phyloP scores from a whole-genome alignment of 2,888 invertebrate genomes.

The Entomobrya multifasciata region DNA sequence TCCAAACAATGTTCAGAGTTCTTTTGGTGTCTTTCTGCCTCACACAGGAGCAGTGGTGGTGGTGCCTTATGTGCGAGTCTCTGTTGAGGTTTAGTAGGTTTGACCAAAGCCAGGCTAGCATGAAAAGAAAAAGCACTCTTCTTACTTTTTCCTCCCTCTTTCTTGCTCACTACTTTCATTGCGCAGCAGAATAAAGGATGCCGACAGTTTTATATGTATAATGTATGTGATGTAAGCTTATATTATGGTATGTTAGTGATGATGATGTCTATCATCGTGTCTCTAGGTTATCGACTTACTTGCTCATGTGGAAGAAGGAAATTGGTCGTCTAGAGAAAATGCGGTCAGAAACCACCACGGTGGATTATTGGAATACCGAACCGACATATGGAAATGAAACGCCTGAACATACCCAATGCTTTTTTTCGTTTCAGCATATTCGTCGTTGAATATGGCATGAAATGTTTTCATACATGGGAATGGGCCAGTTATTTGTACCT shows the following conservation, averaged over 20 bases:
- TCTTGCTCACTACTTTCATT: too few relatives aligned
- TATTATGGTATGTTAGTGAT: too few relatives aligned
- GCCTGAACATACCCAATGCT: neutral
- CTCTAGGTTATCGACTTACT: conserved; percentile 63
- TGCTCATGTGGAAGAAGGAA: conserved; percentile 14
- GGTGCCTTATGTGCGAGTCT: neutral
- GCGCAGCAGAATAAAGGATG: conserved; percentile 9
- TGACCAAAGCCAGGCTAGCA: neutral
- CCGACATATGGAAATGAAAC: conserved; percentile 31
- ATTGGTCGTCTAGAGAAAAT: conserved; percentile 41
- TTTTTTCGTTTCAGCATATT: neutral
- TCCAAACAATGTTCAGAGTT: conserved; percentile 40
- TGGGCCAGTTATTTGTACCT: neutral
- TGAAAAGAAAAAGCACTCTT: conserved; percentile 27
- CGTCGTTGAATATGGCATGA: too few relatives aligned
- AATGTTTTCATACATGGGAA: too few relatives aligned
- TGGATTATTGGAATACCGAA: conserved; percentile 45
- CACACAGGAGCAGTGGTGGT: neutral
- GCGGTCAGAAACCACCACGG: conserved; percentile 38
- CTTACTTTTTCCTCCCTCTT: conserved; percentile 27
- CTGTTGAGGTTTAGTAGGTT: conserved; percentile 11
- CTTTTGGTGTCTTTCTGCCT: conserved; percentile 4
- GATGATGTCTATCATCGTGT: conserved; percentile 35
- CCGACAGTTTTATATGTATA: too few relatives aligned
- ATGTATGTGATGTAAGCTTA: neutral